These are phyloP conservation scores for Penelope pileata DNA, from an alignment of 2,113 vertebrate species.

Conservation along the genomic window DNA sequence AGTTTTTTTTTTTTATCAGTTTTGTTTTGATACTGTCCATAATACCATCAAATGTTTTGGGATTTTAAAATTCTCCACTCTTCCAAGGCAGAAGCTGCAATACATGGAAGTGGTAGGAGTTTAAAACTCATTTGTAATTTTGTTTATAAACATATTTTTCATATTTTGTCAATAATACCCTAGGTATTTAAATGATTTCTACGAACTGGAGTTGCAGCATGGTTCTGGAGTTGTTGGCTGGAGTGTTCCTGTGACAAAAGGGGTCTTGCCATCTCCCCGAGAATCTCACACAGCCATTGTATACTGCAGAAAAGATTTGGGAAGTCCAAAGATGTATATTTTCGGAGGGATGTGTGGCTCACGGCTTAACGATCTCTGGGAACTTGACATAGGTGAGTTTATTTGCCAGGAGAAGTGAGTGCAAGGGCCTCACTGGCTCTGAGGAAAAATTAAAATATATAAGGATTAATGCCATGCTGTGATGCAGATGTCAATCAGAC, in stretches of 20 bases:
- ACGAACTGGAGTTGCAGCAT: constrained; percentile 92
- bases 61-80: background rate
- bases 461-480: background rate
- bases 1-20: background rate
- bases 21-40: background rate
- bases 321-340: constrained; percentile 89
- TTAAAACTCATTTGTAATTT: background rate
- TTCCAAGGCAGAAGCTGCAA: background rate
- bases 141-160: background rate
- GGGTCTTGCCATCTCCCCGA: constrained; percentile 85
- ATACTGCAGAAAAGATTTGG: constrained; percentile 80
- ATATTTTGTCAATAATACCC: constrained; percentile 24
- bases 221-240: constrained; percentile 91
- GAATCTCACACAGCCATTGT: constrained; percentile 92
- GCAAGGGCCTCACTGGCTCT: background rate
- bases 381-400: constrained; percentile 91
- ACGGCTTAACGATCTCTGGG: constrained; percentile 93
- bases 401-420: background rate
- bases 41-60: background rate
- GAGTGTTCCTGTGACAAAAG: constrained; percentile 91
- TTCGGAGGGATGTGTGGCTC: constrained; percentile 95
- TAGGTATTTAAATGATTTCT: constrained; percentile 95
- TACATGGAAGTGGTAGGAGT: background rate
- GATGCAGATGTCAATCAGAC: background rate
- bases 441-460: background rate